A percentile compares a stretch with the other conserved stretches of the same genome.
Evolutionary conservation across 2,888 invertebrate genomes (phyloP).

Genomic region (Eupithecia exiguata): DNA sequence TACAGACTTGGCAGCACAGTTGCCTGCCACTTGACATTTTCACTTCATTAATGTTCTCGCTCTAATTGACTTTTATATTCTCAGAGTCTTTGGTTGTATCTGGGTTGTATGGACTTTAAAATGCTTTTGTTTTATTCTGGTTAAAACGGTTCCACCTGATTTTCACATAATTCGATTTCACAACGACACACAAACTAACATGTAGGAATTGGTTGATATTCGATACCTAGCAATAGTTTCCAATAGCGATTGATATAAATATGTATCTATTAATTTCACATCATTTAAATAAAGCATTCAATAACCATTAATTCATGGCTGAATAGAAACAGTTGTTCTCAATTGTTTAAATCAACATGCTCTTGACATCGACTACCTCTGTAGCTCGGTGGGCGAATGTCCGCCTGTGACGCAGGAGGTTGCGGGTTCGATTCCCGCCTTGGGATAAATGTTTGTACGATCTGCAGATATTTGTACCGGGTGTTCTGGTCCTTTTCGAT

Average conservation of each 20-base stretch:
- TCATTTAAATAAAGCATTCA: conserved; percentile 36
- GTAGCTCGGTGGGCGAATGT: too few relatives aligned
- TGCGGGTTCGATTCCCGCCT: too few relatives aligned
- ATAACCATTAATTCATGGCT: conserved; percentile 38
- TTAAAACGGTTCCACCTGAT: conserved; percentile 24
- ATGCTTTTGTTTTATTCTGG: conserved; percentile 17
- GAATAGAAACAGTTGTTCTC: conserved; percentile 30
- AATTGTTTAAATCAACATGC: conserved; percentile 40
- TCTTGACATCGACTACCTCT: too few relatives aligned
- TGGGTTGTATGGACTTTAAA: conserved; percentile 20
- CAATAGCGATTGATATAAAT: not conserved
- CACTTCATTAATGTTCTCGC: conserved; percentile 39
- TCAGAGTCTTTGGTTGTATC: conserved; percentile 29
- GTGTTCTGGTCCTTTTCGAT: too few relatives aligned
- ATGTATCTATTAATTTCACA: not conserved
- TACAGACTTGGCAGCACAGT: conserved; percentile 43
- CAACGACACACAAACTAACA: conserved; percentile 16
- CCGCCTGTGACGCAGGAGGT: too few relatives aligned
- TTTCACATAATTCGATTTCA: conserved; percentile 29
- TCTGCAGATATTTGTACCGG: too few relatives aligned
- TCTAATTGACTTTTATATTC: conserved; percentile 38
- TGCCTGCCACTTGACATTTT: conserved; percentile 42
- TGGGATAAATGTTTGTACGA: too few relatives aligned
- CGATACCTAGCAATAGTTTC: not conserved
- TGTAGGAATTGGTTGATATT: not conserved